Evolutionary conservation across 2,888 invertebrate species (phyloP), one percentile per base, ranked within the genome.

Genomic region (Scaptomyza cyrtandrae): DNA sequence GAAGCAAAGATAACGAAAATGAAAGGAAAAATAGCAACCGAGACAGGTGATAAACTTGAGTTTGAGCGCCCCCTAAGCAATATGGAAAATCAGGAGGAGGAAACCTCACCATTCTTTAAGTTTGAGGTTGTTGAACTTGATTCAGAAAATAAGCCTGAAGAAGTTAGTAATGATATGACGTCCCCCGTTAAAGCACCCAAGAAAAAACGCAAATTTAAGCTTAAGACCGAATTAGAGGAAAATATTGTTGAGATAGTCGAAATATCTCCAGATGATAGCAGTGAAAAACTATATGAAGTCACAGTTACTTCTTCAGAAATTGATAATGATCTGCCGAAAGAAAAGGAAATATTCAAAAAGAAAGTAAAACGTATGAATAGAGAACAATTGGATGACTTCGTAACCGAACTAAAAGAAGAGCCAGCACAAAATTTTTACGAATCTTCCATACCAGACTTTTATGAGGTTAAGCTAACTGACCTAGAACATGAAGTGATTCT

Each of bases 181-280:
- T 79, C 79, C 13, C 69, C 89, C 6, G 87, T 45, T 7, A 82
- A 63, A 14, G 70, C 89, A 78, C 1, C 90, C 0, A 88, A 90
- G 69, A 90, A 88, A 66, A 91, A 90, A 71, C 86, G 91, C 13
- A 84, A 90, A 72, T 74, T 92, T 50, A 84, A 91, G 68, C 91
- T 92, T 50, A 90, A 90, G 63, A 88, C 90, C 3, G 91, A 91
- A 71, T 89, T 89, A 41, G 90, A 92, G 68, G 91, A 93, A 71
- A 92, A 93, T 80, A 70, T 90, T 1, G 91, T 92, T 27, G 92
- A 92, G 78, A 91, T 92, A 48, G 84, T 90, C 35, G 92, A 89
- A 57, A 86, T 92, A 55, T 80, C 91, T 1, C 86, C 90, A 24
- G 72, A 66, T 37, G 67, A 61, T n/a, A 54, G 45, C 1, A 71